Evolutionary conservation across 2,113 vertebrate genomes (phyloP), one percentile per base, ranked within the genome.

Genomic region (Spheniscus mendiculus): DNA sequence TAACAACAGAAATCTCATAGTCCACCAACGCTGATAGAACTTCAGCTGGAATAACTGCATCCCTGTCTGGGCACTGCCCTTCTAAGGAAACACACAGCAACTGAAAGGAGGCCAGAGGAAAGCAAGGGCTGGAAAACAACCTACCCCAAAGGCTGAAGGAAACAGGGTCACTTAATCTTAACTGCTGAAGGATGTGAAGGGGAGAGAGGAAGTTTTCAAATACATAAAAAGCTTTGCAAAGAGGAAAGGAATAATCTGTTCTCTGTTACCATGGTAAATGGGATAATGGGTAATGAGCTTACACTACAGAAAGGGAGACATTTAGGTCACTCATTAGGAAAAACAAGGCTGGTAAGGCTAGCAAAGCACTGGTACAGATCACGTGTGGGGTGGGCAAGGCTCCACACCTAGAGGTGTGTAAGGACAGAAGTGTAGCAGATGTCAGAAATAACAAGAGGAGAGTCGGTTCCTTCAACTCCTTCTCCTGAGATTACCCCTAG

Each of bases 211-310:
- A 95, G 74, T 88, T 88, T 91, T 87, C 78, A 83, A 79, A 87
- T 66, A 93, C 61, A 83, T 42, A 83, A 90, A 85, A 90, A 90
- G 66, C 93, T 88, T 66, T 90, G 62, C 66, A 83, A 79, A 91
- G 84, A 90, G 74, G 90, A 94, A 95, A 80, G 74, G 93, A 97
- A 96, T 96, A 85, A 97, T 94, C 93, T 93, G 77, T 91, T 95
- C 77, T 79, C 90, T 19, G 95, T 97, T 97, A 84, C 95, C 87
- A 96, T 95, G 95, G 97, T 70, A 91, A 96, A 76, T 66, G 49
- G 81, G 78, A 95, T 95, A 91, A 91, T 69, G 80, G 83, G 30
- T 89, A 96, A 97, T 91, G 74, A 95, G 95, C 92, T 96, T 96
- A 94, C 58, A 88, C 70, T 9, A 30, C 49, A 90, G 78, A 85